Base-by-base conservation (phyloP, 2,888 invertebrate species). In the Operophtera brumata region DNA sequence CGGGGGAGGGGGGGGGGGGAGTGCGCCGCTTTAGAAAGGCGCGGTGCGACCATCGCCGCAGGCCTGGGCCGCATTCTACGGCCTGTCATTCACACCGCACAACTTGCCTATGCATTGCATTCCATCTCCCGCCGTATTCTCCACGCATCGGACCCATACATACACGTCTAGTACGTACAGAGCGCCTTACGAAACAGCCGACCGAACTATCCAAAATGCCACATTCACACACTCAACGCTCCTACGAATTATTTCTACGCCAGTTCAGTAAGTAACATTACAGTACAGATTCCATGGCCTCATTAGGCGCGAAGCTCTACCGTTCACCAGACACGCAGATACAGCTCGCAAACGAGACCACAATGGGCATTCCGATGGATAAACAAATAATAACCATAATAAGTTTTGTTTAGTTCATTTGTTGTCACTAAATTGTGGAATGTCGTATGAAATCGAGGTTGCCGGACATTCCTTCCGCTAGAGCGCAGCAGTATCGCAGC, bases 391-490 rank as follows among this genome's bases (percentile, higher is more conserved):
- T 86, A 86, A 87, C 85, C 85, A 85, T 87, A 86, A 85, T 87
- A 84, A 86, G 86, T 87, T 86, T 82, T 88, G 90, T 89, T 87
- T 87, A 85, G 86, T 82, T 85, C 88, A 90, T 87, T 90, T 90
- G 90, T 91, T 90, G 90, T 90, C 88, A 90, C 88, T 87, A 85
- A 90, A 90, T 86, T 87, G 84, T 90, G 89, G 91, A 90, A 91
- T 91, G 91, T 86, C 87, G 91, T 90, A 90, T 90, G 90, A 91
- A 91, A 91, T 91, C 91, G 90, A 87, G 78, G 75, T 74, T 70
- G 81, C 79, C 83, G 84, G 82, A 88, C 91, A 87, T 91, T 88
- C 87, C 91, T 91, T 76, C 91, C 84, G 76, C 79, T 78, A 91
- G 93, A 91, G 88, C 86, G 93, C 93, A 91, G 90, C 91, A 91